Conservation (phyloP, 2,113 vertebrate species). For the Saguinus imperator region DNA sequence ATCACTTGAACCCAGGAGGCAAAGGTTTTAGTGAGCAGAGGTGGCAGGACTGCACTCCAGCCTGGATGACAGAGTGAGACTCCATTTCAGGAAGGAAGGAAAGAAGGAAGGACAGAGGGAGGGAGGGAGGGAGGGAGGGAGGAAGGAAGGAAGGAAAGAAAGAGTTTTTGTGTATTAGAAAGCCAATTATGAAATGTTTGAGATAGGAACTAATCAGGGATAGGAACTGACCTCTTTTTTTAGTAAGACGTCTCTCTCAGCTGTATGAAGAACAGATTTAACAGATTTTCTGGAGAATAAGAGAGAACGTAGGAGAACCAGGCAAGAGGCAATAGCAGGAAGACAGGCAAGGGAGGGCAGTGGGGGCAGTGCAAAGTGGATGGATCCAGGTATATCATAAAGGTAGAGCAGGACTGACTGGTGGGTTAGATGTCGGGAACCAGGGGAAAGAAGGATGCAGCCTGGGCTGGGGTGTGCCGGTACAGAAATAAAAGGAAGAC, state of each 20-base stretch:
- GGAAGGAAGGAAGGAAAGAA: no score
- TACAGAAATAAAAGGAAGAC: not conserved
- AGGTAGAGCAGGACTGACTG: not conserved
- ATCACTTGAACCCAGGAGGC: no score
- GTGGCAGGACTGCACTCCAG: no score
- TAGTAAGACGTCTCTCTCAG: not conserved
- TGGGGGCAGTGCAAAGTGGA: not conserved
- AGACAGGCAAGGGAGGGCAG: not conserved
- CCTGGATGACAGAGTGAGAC: no score
- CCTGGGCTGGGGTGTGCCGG: not conserved
- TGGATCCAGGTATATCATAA: no score
- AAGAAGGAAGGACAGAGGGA: no score
- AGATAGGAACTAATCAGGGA: not conserved
- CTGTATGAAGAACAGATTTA: not conserved
- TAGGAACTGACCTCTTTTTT: not conserved
- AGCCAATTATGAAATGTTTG: not conserved
- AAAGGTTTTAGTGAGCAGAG: no score
- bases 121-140: no score
- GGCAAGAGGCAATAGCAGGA: not conserved
- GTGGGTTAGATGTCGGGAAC: no score
- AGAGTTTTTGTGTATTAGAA: not conserved
- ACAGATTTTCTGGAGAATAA: not conserved
- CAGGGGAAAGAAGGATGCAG: not conserved
- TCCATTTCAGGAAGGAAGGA: no score
- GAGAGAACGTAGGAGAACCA: not conserved